phyloP scores from a whole-genome alignment of 2,888 invertebrate species.

The Lepidocyrtinus sp. region DNA sequence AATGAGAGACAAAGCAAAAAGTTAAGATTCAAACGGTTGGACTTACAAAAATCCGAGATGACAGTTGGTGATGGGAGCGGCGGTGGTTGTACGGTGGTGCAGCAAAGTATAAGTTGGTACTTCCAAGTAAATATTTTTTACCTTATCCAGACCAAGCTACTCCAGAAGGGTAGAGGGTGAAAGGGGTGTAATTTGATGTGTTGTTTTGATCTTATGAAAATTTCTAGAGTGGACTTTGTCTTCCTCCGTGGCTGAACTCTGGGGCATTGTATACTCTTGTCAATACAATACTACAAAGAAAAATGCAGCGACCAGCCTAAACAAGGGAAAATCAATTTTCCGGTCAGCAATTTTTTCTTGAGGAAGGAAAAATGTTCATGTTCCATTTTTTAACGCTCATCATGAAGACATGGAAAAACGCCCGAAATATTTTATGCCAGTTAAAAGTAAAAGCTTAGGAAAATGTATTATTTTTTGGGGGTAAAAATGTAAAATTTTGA shows the following conservation, averaged over 20 bases:
- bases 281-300: background rate
- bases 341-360: conserved; percentile 2
- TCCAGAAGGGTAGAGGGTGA: too few species aligned
- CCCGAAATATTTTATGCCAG: conserved; percentile 1
- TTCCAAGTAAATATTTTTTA: too few species aligned
- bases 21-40: background rate
- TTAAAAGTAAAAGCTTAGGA: too few species aligned
- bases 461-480: background rate
- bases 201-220: conserved; percentile 20
- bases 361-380: too few species aligned
- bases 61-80: conserved; percentile 20
- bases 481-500: background rate
- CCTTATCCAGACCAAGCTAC: too few species aligned
- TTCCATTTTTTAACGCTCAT: background rate
- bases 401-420: too few species aligned
- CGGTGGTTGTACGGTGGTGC: conserved; percentile 13
- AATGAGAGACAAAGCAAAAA: too few species aligned
- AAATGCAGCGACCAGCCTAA: conserved; percentile 1
- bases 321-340: background rate
- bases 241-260: conserved; percentile 35
- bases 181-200: background rate
- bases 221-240: conserved; percentile 13
- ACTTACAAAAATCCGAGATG: background rate
- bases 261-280: conserved; percentile 51
- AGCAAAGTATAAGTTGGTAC: too few species aligned